Evolutionary conservation across 1,140 invertebrate genomes (phyloP), one percentile per base, ranked within the genome.

Genomic region (Euborellia annulipes): DNA sequence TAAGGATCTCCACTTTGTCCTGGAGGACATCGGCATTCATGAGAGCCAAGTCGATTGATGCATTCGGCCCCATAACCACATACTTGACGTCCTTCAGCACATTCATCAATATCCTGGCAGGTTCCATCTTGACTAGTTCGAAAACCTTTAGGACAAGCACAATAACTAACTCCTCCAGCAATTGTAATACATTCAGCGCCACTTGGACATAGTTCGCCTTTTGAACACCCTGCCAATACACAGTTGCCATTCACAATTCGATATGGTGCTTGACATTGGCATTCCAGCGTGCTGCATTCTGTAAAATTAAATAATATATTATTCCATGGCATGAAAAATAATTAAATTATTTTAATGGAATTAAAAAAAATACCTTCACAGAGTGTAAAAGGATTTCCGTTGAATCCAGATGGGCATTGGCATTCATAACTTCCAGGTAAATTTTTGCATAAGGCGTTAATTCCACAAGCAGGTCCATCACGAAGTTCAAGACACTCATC

Each of bases 351-450:
- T n/a, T n/a, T n/a, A n/a, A n/a, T n/a, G n/a, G n/a, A 13, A 46
- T 9, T 1, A 45, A 13, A 17, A n/a, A 19, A 20, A 38, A 51
- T 63, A 73, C 72, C 68, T 64, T 88, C 79, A 61, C 86, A 92
- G 48, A 80, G 67, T n/a, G 76, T 71, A 57, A 85, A 90, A 6
- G 86, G 85, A 65, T 90, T 89, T n/a, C 86, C 86, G 55, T 82
- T 82, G 56, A 82, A 89, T 7, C 83, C 83, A 22, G 75, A 65
- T 1, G 86, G 84, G 58, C 89, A 94, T 54, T 85, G 82, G 56
- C 88, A 93, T 62, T 90, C 86, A 58, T 91, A 94, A 56, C 85
- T 88, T 14, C 89, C 89, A 0, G 87, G 87, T 34, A 91, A 62
- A 64, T 94, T 94, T 63, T 88, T 90, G 58, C 89, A 93, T 36